Conservation (phyloP, 2,113 vertebrate species). For the Pituophis catenifer region DNA sequence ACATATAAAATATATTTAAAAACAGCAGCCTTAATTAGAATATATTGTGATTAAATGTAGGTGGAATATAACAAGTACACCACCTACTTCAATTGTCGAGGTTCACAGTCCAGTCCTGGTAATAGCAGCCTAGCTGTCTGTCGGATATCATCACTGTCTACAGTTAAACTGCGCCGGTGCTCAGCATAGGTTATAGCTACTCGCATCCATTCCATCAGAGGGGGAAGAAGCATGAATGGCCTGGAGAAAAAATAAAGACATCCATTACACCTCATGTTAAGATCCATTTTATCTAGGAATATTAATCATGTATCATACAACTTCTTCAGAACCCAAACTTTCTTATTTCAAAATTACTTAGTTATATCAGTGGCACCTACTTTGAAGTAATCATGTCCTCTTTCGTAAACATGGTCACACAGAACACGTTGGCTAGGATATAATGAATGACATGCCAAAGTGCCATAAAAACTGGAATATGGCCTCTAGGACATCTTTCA, state of each 20-base stretch:
- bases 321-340: background rate
- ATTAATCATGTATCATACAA: background rate
- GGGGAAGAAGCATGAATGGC: slow-evolving; percentile 92
- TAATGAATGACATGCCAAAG: background rate
- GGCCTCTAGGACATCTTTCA: background rate
- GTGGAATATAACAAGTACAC: background rate
- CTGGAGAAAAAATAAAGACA: slow-evolving; percentile 59
- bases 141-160: slow-evolving; percentile 94
- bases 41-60: accelerated
- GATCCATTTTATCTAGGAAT: accelerated
- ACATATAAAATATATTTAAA: background rate
- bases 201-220: slow-evolving; percentile 98
- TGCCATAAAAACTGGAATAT: background rate
- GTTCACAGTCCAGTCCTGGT: slow-evolving; percentile 94
- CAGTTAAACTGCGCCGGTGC: slow-evolving; percentile 89
- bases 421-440: background rate
- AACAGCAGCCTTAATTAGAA: background rate
- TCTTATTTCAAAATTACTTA: background rate
- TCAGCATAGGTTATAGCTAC: slow-evolving; percentile 95
- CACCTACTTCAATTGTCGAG: slow-evolving; percentile 90
- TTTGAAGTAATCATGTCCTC: background rate
- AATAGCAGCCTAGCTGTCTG: slow-evolving; percentile 91
- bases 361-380: background rate
- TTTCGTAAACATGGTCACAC: background rate
- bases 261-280: accelerated